A percentile compares a stretch with the other conserved stretches of the same genome.
phyloP scores from a whole-genome alignment of 2,888 invertebrate genomes.

The Polietes domitor region DNA sequence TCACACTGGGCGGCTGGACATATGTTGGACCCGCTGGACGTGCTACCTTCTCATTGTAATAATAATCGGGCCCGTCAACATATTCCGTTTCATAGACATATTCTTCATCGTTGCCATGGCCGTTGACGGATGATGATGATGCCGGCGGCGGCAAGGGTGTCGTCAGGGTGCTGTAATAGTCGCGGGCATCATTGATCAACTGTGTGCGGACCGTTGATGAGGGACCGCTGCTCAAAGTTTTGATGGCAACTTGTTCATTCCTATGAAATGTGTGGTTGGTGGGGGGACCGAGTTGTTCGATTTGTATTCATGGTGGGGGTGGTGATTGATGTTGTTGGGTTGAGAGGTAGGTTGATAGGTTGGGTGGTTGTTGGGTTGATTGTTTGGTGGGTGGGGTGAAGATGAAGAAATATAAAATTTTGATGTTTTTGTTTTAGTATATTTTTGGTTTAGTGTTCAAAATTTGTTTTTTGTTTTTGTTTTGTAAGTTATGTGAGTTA shows the following conservation, averaged over 20 bases:
- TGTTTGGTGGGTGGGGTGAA: neutral
- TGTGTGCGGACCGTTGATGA: conserved; percentile 69
- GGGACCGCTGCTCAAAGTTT: conserved; percentile 69
- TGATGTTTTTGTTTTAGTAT: conserved; percentile 50
- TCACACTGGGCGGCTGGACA: conserved; percentile 11
- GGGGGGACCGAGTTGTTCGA: no score
- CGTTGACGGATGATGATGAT: no score
- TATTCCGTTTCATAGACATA: conserved; percentile 72
- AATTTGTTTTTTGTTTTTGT: neutral
- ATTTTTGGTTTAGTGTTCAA: conserved; percentile 34
- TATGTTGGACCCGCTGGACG: conserved; percentile 37
- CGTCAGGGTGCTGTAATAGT: conserved; percentile 72
- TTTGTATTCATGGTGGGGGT: no score
- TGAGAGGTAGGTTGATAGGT: no score
- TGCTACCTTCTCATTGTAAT: conserved; percentile 60
- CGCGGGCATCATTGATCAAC: conserved; percentile 69
- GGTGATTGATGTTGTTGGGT: conserved; percentile 20
- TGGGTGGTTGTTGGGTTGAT: no score
- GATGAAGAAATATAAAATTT: conserved; percentile 59
- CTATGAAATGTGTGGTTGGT: conserved; percentile 67
- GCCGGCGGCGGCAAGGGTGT: conserved; percentile 64
- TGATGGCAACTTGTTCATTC: conserved; percentile 73
- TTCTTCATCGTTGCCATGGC: conserved; percentile 65
- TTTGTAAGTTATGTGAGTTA: conserved; percentile 42
- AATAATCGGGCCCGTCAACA: conserved; percentile 69